A percentile compares a stretch with the other conserved stretches of the same genome.
Conservation (phyloP, 2,888 invertebrate species). For the Chrysodeixis includens region DNA sequence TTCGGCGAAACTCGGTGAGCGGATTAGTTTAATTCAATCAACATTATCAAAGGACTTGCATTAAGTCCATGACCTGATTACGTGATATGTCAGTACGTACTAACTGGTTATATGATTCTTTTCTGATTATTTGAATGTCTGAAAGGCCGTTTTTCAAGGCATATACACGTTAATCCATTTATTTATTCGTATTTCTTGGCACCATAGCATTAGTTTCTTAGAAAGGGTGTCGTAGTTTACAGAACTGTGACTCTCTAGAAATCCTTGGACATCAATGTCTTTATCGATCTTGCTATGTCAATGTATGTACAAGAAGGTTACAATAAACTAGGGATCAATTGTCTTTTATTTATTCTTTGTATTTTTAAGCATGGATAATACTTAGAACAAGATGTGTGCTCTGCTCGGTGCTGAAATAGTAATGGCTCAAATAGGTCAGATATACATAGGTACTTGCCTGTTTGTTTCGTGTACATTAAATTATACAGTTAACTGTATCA, state of each 20-base stretch:
- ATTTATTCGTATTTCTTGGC: slow-evolving; percentile 1
- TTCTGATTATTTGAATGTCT: background rate
- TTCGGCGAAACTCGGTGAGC: background rate
- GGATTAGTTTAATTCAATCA: background rate
- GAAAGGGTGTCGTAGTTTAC: slow-evolving; percentile 1
- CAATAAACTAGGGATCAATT: background rate
- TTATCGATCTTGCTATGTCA: background rate
- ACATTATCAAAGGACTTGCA: background rate
- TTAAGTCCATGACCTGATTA: background rate
- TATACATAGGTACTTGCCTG: too few relatives aligned
- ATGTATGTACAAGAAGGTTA: background rate
- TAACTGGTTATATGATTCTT: background rate
- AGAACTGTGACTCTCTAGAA: background rate
- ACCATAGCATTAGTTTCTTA: background rate
- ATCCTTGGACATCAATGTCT: background rate
- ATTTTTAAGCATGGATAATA: too few relatives aligned
- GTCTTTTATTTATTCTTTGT: too few relatives aligned
- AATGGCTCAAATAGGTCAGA: too few relatives aligned
- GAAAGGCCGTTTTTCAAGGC: background rate
- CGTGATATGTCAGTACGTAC: background rate
- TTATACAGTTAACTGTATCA: too few relatives aligned
- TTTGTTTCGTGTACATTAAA: too few relatives aligned
- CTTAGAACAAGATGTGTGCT: too few relatives aligned
- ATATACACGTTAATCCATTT: background rate
- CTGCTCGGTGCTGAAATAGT: too few relatives aligned